Evolutionary conservation across 1,140 invertebrate genomes (phyloP).

Genomic region (Anagrus nilaparvatae): DNA sequence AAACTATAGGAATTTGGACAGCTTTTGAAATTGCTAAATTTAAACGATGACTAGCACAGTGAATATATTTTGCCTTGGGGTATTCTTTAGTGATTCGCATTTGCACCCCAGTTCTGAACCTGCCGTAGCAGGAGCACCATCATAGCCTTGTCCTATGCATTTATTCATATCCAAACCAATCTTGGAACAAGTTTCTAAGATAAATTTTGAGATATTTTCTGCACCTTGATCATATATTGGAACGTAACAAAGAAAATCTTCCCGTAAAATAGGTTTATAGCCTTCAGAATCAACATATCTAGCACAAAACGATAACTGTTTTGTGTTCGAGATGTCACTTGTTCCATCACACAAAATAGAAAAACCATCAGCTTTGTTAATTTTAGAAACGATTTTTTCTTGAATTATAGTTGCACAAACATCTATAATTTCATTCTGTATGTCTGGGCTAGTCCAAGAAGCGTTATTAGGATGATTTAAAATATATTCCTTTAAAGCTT

Average conservation of each 20-base stretch:
- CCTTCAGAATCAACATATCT: slow-evolving; percentile 17
- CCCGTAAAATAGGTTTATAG: slow-evolving; percentile 11
- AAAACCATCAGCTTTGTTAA: not conserved
- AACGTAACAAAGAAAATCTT: slow-evolving; percentile 25
- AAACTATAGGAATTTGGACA: slow-evolving; percentile 3
- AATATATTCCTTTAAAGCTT: not conserved
- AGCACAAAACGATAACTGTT: slow-evolving; percentile 22
- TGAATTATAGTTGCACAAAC: not conserved
- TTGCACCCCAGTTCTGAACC: slow-evolving; percentile 21
- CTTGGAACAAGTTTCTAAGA: slow-evolving; percentile 16
- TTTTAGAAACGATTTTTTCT: not conserved
- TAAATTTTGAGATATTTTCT: slow-evolving; percentile 16
- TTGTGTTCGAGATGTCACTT: not conserved
- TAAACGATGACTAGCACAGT: no score
- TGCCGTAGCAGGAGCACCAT: slow-evolving; percentile 26
- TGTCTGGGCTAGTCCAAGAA: not conserved
- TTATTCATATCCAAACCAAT: slow-evolving; percentile 21
- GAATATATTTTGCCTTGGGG: slow-evolving; percentile 12
- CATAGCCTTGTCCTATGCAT: slow-evolving; percentile 24
- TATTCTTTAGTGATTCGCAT: slow-evolving; percentile 14
- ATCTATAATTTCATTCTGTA: not conserved
- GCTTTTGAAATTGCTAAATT: slow-evolving; percentile 8
- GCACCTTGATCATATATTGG: slow-evolving; percentile 20
- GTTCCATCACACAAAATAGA: not conserved
- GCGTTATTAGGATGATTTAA: not conserved